Evolutionary conservation across 1,140 invertebrate genomes (phyloP).

Genomic region (Idris sp.): DNA sequence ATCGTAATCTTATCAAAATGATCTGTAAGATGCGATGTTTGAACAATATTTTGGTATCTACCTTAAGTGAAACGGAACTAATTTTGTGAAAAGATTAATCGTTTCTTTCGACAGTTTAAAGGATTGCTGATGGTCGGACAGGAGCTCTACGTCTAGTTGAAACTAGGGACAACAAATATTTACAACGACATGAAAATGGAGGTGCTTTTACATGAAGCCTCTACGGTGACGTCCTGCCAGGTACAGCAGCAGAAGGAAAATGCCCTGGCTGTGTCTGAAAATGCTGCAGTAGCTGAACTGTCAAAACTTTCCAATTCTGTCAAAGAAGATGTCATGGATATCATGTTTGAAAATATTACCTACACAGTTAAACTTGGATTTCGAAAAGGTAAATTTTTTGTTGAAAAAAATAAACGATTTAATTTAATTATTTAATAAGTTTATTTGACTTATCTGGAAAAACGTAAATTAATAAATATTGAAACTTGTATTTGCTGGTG

Average conservation of each 20-base stretch:
- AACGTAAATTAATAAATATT: too few relatives aligned
- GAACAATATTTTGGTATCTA: background rate
- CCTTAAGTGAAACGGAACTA: too few relatives aligned
- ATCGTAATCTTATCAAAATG: slow-evolving; percentile 37
- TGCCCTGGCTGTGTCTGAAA: background rate
- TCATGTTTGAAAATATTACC: slow-evolving; percentile 84
- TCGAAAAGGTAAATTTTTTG: slow-evolving; percentile 85
- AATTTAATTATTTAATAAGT: too few relatives aligned
- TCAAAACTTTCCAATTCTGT: slow-evolving; percentile 25
- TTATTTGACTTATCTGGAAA: too few relatives aligned
- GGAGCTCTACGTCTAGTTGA: too few relatives aligned
- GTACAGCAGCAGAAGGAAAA: slow-evolving; percentile 1
- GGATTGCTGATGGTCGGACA: slow-evolving; percentile 6
- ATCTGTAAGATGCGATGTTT: slow-evolving; percentile 10
- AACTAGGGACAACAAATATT: too few relatives aligned
- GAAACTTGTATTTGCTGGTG: too few relatives aligned
- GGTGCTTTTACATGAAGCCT: slow-evolving; percentile 73
- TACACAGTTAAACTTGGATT: slow-evolving; percentile 84
- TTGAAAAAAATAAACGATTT: too few relatives aligned
- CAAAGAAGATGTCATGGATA: slow-evolving; percentile 80
- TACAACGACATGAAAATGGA: slow-evolving; percentile 66
- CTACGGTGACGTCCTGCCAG: slow-evolving; percentile 24
- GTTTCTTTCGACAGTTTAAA: slow-evolving; percentile 35
- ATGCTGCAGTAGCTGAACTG: slow-evolving; percentile 1
- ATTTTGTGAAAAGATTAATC: slow-evolving; percentile 13